A percentile compares a stretch with the other conserved stretches of the same genome.
Evolutionary conservation across 2,888 invertebrate genomes (phyloP).

Genomic region (Candidula unifasciata): DNA sequence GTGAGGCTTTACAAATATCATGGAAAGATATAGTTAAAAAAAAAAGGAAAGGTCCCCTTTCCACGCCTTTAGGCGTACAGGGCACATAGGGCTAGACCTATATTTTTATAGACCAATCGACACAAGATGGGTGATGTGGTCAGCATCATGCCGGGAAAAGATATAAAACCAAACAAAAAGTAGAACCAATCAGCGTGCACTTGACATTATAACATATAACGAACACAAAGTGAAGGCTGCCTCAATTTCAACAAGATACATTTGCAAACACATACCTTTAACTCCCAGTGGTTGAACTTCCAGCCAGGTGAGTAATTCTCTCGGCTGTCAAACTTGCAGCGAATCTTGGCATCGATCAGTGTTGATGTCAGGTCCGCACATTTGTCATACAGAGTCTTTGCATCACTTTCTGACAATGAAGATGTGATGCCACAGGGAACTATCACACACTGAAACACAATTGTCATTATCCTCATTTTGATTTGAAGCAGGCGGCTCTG

Average conservation of each 20-base stretch:
- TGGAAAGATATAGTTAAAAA: too few species aligned
- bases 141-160: too few species aligned
- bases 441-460: conserved; percentile 82
- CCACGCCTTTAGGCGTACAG: too few species aligned
- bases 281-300: conserved; percentile 99
- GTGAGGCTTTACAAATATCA: too few species aligned
- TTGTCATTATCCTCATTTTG: too few species aligned
- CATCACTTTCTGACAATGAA: conserved; percentile 85
- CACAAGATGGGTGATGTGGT: too few species aligned
- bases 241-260: background rate
- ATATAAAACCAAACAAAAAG: too few species aligned
- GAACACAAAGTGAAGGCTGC: background rate
- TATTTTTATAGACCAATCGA: too few species aligned
- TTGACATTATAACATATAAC: background rate
- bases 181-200: too few species aligned
- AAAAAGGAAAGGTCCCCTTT: too few species aligned
- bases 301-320: conserved; percentile 99
- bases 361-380: conserved; percentile 85
- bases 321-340: conserved; percentile 90
- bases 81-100: too few species aligned
- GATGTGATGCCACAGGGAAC: conserved; percentile 98
- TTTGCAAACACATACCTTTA: conserved; percentile 83
- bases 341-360: conserved; percentile 84
- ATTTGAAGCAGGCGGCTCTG: too few species aligned
- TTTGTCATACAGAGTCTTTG: conserved; percentile 82